Conservation (phyloP, 2,797 vertebrate species). For the Chaenodraco wilsoni region DNA sequence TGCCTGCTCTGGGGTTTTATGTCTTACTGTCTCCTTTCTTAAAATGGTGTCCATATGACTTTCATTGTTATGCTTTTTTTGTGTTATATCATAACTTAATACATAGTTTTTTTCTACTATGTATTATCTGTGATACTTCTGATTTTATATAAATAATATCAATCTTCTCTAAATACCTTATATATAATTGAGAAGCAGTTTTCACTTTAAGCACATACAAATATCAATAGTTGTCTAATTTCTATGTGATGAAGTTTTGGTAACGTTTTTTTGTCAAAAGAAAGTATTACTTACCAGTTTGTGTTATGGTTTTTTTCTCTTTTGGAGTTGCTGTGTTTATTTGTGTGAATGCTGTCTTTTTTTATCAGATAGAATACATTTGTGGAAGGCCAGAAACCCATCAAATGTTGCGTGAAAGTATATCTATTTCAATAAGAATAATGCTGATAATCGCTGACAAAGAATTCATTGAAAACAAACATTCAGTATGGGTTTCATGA, state of each 20-base stretch:
- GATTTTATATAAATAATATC: neutral
- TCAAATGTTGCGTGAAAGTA: neutral
- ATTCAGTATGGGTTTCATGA: neutral
- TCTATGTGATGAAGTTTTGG: neutral
- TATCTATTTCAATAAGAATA: neutral
- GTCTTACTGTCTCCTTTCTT: neutral
- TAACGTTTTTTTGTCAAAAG: neutral
- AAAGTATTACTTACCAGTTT: no score
- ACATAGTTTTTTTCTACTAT: neutral
- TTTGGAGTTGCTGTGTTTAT: neutral
- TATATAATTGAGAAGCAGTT: neutral
- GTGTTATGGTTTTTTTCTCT: neutral
- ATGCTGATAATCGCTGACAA: neutral
- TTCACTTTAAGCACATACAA: neutral
- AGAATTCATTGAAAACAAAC: no score
- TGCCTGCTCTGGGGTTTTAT: constrained; percentile 28
- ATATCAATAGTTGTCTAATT: neutral
- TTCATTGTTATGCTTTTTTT: neutral
- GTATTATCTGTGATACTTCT: neutral
- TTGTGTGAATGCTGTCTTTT: neutral
- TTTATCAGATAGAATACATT: neutral
- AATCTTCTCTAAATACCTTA: neutral
- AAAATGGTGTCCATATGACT: neutral
- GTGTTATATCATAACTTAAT: neutral
- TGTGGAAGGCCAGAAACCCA: neutral